Percentiles rank a stretch among this genome's conserved stretches.
These are phyloP conservation scores for Numida meleagris DNA, from an alignment of 2,113 vertebrate species.

Conservation along the genomic window DNA sequence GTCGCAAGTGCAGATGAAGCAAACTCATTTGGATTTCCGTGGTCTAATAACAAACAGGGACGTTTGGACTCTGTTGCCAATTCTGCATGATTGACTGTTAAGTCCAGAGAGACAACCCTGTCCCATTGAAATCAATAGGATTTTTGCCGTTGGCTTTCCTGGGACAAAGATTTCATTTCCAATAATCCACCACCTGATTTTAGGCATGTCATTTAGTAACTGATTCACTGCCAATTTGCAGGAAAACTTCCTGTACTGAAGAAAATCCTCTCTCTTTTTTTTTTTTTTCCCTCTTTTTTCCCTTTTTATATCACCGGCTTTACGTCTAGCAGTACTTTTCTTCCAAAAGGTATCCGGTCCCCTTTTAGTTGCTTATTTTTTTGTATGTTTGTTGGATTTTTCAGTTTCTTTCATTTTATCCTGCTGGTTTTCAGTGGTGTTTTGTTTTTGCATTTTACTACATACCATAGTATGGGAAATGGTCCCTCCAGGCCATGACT, in stretches of 20 bases:
- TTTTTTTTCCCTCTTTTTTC: not conserved
- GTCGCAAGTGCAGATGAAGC: slow-evolving; percentile 46
- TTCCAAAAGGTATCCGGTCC: slow-evolving; percentile 1
- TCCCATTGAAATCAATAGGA: slow-evolving; percentile 57
- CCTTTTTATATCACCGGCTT: not conserved
- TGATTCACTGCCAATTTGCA: slow-evolving; percentile 26
- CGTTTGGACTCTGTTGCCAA: not conserved
- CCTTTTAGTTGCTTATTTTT: not conserved
- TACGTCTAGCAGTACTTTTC: not conserved
- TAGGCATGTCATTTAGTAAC: slow-evolving; percentile 52
- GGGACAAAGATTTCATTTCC: slow-evolving; percentile 65
- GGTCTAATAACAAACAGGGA: slow-evolving; percentile 53
- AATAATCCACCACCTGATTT: slow-evolving; percentile 63
- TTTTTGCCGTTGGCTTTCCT: slow-evolving; percentile 61
- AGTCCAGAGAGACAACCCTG: slow-evolving; percentile 46
- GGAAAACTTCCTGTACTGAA: slow-evolving; percentile 27
- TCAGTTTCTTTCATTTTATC: not conserved
- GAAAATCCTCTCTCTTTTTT: not conserved
- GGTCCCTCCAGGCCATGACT: slow-evolving; percentile 51
- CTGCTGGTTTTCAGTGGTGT: not conserved
- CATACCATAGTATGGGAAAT: slow-evolving; percentile 17
- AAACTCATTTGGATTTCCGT: slow-evolving; percentile 54
- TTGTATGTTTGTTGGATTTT: no score
- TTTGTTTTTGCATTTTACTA: slow-evolving; percentile 29
- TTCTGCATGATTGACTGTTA: slow-evolving; percentile 60